Percentiles rank a stretch among this genome's conserved stretches.
phyloP scores from a whole-genome alignment of 2,797 vertebrate species.

The Pseudochirops cupreus region DNA sequence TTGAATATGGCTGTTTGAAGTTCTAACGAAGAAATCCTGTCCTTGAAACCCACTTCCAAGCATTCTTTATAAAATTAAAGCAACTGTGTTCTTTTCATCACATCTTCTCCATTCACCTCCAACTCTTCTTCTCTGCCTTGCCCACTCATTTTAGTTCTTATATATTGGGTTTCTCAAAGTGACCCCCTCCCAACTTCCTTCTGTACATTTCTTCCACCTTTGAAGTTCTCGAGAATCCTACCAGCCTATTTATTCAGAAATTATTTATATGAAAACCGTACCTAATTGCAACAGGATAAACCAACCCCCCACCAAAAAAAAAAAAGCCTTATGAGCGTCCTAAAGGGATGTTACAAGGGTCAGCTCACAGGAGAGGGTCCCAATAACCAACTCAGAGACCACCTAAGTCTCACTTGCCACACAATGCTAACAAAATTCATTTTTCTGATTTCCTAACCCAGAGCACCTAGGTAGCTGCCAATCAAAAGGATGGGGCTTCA shows the following conservation, averaged over 20 bases:
- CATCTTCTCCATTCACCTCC: background rate
- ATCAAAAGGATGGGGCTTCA: background rate
- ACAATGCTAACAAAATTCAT: constrained; percentile 6
- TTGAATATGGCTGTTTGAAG: background rate
- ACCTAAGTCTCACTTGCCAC: constrained; percentile 1
- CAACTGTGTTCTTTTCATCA: background rate
- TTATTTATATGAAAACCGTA: constrained; percentile 17
- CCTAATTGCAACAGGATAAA: background rate
- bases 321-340: background rate
- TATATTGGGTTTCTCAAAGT: background rate
- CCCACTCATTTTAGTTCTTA: background rate
- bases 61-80: background rate
- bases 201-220: background rate
- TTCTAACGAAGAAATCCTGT: background rate
- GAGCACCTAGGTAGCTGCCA: background rate
- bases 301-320: background rate
- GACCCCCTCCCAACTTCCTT: background rate
- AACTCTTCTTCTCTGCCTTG: background rate
- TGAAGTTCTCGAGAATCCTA: constrained; percentile 14
- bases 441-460: background rate
- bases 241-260: background rate
- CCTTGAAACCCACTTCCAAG: background rate
- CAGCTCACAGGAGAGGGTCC: background rate
- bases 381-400: background rate
- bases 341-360: background rate